Evolutionary conservation across 2,113 vertebrate genomes (phyloP).

Genomic region (Proteles cristata): DNA sequence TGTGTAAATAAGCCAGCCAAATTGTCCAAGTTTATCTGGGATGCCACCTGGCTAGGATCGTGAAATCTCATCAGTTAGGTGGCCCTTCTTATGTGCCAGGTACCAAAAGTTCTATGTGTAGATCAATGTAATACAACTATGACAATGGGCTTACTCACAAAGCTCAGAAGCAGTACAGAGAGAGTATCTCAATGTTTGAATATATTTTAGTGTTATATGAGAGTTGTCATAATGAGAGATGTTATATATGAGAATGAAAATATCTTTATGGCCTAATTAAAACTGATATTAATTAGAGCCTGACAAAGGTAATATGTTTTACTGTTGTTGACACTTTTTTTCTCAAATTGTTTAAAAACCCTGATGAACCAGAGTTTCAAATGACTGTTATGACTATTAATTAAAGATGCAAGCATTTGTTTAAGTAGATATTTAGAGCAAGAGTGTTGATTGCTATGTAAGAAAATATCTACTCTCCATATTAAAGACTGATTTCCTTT

Average conservation of each 20-base stretch:
- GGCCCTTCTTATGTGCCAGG: background rate
- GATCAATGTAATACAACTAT: background rate
- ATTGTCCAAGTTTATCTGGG: background rate
- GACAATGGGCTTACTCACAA: background rate
- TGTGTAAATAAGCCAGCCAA: background rate
- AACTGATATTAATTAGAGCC: background rate
- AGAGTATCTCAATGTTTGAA: background rate
- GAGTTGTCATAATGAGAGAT: background rate
- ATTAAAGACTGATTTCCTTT: background rate
- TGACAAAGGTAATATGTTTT: background rate
- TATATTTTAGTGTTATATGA: background rate
- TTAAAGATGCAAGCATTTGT: background rate
- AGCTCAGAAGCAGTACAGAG: background rate
- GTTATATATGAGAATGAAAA: background rate
- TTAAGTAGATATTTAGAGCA: background rate
- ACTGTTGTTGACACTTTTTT: background rate
- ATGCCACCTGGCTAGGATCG: background rate
- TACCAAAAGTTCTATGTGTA: background rate
- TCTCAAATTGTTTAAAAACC: conserved; percentile 20
- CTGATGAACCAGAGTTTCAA: background rate
- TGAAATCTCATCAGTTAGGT: background rate
- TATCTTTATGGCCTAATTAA: conserved; percentile 37
- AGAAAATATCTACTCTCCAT: background rate
- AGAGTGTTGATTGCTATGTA: background rate
- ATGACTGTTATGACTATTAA: background rate